Evolutionary conservation across 2,888 invertebrate species (phyloP), one percentile per base, ranked within the genome.

Genomic region (Taenaris catops): DNA sequence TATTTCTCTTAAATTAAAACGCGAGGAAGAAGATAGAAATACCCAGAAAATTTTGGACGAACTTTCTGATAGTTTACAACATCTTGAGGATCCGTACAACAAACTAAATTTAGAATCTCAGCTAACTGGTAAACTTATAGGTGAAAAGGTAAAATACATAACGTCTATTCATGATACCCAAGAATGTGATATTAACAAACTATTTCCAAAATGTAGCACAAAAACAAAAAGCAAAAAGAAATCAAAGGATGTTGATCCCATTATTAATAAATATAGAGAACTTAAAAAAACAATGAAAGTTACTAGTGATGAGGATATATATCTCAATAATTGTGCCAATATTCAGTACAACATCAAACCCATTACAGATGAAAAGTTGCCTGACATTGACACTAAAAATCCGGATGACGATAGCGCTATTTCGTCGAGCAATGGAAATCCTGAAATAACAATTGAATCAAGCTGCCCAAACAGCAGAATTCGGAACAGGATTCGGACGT

Each of bases 61-160:
- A 49, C 56, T 87, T 7, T 83, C 86, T 8, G 79, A 84, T 48
- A 84, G 88, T 41, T 69, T 88, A 51, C 87, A 88, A 47, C 87
- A 88, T 56, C 75, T 90, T 36, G 88, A 90, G 61, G 91, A 91
- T 58, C 91, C 91, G 0, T 90, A 90, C 49, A 88, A 84, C 55
- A 87, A 90, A 61, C 65, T 90, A 25, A 89, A 88, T 50, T 87
- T 88, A 46, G 91, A 91, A 60, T 74, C 89, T 46, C 78, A 89
- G 48, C 88, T 88, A 29, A 63, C 90, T 24, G 89, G 87, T 31
- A 90, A 90, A 60, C 58, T 90, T 5, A 83, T 87, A 14, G 89
- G 89, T 53, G 90, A 90, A 51, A 88, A 89, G 49, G 81, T 87
- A 53, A 89, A 89, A 66, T 89, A 88, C 51, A 76, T 89, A 36